Conservation (phyloP, 2,888 invertebrate species). For the Drosophila mayaguana region DNA sequence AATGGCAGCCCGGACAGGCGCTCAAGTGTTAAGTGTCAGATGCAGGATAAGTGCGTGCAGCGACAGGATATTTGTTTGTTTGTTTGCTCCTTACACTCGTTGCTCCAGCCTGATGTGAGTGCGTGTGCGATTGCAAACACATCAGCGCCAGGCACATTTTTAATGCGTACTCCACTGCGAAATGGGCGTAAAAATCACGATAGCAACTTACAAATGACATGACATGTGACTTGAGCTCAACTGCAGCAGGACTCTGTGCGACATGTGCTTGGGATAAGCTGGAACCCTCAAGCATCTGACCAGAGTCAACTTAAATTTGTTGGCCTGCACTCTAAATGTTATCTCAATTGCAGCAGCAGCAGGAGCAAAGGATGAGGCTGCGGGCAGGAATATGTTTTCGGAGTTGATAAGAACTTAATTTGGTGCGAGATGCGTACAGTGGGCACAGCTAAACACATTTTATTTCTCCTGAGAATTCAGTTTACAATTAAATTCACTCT, state of each 20-base stretch:
- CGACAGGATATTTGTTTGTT: slow-evolving; percentile 76
- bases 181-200: slow-evolving; percentile 70
- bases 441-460: not conserved
- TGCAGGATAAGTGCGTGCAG: slow-evolving; percentile 74
- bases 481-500: not conserved
- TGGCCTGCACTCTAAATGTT: slow-evolving; percentile 54
- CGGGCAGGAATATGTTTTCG: slow-evolving; percentile 14
- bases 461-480: not conserved
- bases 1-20: slow-evolving; percentile 47
- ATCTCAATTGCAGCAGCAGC: slow-evolving; percentile 48
- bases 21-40: slow-evolving; percentile 79
- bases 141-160: slow-evolving; percentile 69
- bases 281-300: slow-evolving; percentile 38
- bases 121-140: slow-evolving; percentile 59
- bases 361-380: not conserved
- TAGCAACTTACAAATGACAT: slow-evolving; percentile 63
- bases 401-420: slow-evolving; percentile 10
- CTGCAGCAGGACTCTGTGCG: slow-evolving; percentile 1
- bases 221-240: slow-evolving; percentile 34
- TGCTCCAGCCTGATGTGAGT: slow-evolving; percentile 15
- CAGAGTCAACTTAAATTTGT: slow-evolving; percentile 68
- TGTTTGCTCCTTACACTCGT: slow-evolving; percentile 34
- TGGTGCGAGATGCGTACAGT: not conserved
- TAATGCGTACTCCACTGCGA: slow-evolving; percentile 73
- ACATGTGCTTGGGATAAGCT: slow-evolving; percentile 36